These are phyloP conservation scores for Mellivora capensis DNA, from an alignment of 2,113 vertebrate species.

Conservation along the genomic window DNA sequence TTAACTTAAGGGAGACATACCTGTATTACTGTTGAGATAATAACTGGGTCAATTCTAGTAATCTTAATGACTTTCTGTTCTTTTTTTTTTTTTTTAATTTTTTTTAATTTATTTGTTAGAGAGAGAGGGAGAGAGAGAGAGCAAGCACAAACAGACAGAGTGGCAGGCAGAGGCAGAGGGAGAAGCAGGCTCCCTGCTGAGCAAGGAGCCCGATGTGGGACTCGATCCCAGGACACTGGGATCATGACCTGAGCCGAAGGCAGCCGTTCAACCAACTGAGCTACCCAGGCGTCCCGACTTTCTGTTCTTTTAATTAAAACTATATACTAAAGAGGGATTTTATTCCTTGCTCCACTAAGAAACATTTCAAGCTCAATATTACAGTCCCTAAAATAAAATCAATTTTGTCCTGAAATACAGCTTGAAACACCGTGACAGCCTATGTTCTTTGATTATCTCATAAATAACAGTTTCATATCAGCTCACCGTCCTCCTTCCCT, in stretches of 20 bases:
- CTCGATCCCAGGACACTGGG: too few species aligned
- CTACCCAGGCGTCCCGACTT: neutral
- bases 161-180: too few species aligned
- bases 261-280: too few species aligned
- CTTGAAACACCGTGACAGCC: neutral
- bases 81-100: neutral
- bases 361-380: neutral
- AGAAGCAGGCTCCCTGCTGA: too few species aligned
- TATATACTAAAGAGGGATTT: neutral
- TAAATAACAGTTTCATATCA: neutral
- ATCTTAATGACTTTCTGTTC: neutral
- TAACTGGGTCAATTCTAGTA: neutral
- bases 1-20: neutral
- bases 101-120: too few species aligned
- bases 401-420: constrained; percentile 23
- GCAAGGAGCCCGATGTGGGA: too few species aligned
- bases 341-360: constrained; percentile 25
- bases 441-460: neutral
- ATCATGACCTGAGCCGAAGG: too few species aligned
- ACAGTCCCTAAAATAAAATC: constrained; percentile 32
- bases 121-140: too few species aligned
- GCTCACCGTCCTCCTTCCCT: neutral
- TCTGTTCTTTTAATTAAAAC: constrained; percentile 48
- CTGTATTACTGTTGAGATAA: neutral
- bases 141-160: too few species aligned